Evolutionary conservation across 2,113 vertebrate species (phyloP).

Genomic region (Phaethornis superciliosus): DNA sequence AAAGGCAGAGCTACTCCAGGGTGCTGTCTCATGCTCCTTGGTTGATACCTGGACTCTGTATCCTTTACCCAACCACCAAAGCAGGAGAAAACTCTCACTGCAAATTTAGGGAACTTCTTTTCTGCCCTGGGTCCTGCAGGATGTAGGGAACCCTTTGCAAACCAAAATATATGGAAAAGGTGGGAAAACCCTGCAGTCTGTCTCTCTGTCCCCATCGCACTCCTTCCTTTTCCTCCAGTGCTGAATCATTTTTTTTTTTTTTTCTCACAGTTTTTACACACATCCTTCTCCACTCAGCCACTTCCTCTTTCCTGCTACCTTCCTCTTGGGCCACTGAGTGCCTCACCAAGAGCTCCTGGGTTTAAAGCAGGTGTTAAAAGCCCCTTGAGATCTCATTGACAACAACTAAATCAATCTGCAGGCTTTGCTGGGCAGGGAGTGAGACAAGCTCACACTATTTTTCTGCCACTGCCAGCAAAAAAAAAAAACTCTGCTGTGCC

Average conservation of each 20-base stretch:
- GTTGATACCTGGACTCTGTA: background rate
- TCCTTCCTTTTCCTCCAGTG: background rate
- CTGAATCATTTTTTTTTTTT: conserved; percentile 21
- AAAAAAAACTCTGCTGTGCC: background rate
- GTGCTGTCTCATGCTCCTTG: background rate
- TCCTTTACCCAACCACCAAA: background rate
- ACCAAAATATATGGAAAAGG: background rate
- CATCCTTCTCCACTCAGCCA: background rate
- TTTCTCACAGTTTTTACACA: background rate
- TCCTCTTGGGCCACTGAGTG: background rate
- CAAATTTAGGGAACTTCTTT: background rate
- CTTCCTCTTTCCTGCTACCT: conserved; percentile 34
- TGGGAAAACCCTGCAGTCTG: background rate
- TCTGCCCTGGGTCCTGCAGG: background rate
- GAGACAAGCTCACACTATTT: background rate
- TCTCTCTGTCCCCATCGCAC: background rate
- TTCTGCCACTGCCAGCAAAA: background rate
- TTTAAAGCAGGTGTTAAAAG: conserved; percentile 12
- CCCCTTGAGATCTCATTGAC: conserved; percentile 24
- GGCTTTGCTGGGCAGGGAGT: background rate
- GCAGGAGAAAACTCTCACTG: background rate
- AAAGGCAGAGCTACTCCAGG: background rate
- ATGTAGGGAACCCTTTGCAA: background rate
- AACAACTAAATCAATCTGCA: background rate
- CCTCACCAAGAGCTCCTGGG: background rate